Evolutionary conservation across 2,113 vertebrate genomes (phyloP).

Genomic region (Calidris pygmaea): DNA sequence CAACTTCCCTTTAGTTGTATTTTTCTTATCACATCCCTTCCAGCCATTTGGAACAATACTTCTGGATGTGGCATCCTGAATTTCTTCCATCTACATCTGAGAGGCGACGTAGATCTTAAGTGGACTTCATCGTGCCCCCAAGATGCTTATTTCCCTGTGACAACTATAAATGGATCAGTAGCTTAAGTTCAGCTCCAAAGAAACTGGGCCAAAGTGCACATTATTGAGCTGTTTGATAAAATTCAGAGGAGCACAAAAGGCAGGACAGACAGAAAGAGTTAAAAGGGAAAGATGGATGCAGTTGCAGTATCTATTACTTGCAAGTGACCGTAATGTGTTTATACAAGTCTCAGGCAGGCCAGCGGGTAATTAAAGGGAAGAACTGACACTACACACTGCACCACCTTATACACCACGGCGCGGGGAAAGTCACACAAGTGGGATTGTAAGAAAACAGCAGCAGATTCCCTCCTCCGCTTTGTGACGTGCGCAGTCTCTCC

Average conservation of each 20-base stretch:
- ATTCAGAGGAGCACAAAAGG: not conserved
- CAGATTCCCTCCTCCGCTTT: not conserved
- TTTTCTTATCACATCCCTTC: not conserved
- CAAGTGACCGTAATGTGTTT: constrained; percentile 41
- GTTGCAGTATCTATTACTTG: constrained; percentile 53
- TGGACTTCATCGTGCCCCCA: not conserved
- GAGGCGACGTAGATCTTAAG: not conserved
- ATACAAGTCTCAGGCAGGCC: constrained; percentile 34
- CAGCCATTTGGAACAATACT: not conserved
- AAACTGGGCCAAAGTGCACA: not conserved
- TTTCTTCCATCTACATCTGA: not conserved
- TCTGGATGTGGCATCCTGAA: not conserved
- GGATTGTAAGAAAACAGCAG: not conserved
- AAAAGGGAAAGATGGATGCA: constrained; percentile 27
- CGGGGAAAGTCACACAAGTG: not conserved
- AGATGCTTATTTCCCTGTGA: not conserved
- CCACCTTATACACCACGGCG: not conserved
- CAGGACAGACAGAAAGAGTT: constrained; percentile 15
- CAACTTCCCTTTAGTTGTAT: not conserved
- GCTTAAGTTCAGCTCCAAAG: not conserved
- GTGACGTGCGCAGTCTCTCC: not conserved
- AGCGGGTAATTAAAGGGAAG: constrained; percentile 15
- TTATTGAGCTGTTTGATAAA: not conserved
- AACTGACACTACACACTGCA: constrained; percentile 8
- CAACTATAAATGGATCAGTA: not conserved